These are phyloP conservation scores for Neoniphon sammara DNA, from an alignment of 2,797 vertebrate genomes.

Conservation along the genomic window DNA sequence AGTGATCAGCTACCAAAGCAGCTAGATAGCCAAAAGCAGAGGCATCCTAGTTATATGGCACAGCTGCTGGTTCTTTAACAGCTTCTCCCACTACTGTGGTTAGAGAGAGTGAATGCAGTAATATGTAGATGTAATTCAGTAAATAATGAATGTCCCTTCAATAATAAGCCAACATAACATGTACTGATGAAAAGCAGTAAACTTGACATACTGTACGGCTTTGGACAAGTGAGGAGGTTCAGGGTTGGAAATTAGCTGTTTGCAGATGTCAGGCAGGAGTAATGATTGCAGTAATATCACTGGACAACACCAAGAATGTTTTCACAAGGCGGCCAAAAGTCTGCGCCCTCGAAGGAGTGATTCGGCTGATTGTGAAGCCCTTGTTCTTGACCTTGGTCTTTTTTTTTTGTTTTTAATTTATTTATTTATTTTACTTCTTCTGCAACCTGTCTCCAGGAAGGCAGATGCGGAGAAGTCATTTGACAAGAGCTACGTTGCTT, in stretches of 20 bases:
- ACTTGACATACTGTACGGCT: constrained; percentile 36
- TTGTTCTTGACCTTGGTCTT: constrained; percentile 49
- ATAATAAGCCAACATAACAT: constrained; percentile 30
- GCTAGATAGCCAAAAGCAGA: constrained; percentile 7
- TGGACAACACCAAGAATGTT: constrained; percentile 72
- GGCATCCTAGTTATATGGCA: not conserved
- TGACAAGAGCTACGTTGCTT: constrained; percentile 52
- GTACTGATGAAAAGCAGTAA: constrained; percentile 40
- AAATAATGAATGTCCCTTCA: constrained; percentile 20
- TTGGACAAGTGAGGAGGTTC: constrained; percentile 37
- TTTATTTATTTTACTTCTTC: constrained; percentile 57
- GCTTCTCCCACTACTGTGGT: not conserved
- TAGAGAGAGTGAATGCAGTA: not conserved
- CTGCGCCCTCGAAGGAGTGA: constrained; percentile 55
- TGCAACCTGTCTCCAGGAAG: constrained; percentile 50
- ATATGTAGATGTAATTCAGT: constrained; percentile 3
- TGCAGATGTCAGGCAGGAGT: constrained; percentile 71
- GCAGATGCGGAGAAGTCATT: constrained; percentile 47
- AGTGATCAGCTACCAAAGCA: not conserved
- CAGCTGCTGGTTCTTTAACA: not conserved
- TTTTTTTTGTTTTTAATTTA: constrained; percentile 33
- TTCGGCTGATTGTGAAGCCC: constrained; percentile 54
- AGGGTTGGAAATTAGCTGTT: constrained; percentile 58
- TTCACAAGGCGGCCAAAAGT: constrained; percentile 66
- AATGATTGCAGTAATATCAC: constrained; percentile 69